Base-by-base conservation (phyloP, 2,797 vertebrate species). In the Limosa lapponica region DNA sequence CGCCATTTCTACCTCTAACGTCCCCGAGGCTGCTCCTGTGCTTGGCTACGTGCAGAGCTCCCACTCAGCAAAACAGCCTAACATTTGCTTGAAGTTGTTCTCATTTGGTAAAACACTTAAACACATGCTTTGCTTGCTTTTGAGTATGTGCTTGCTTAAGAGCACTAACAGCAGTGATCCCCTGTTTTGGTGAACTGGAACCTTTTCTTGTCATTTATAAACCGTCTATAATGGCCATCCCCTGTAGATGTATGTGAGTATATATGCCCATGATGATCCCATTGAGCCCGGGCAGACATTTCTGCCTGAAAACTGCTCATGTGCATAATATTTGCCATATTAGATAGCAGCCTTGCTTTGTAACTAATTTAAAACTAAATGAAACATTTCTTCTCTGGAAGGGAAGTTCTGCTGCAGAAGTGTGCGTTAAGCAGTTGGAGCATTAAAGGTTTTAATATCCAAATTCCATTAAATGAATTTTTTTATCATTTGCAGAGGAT, bases 361-460 rank as follows among this genome's bases (percentile, higher is more conserved):
- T 83, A 87, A 86, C 52, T 87, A 57, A 80, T 66, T 85, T 61
- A 85, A 93, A 95, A 71, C 19, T 58, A 69, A 91, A 92, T 51
- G 2, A 80, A 95, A 78, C 41, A 28, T 79, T 91, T 90, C 43
- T 78, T 43, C 43, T 91, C 62, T 30, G 43, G 89, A 89, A 90
- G 70, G 36, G 51, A 88, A 90, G 74, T 91, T 81, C 77, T 70
- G 36, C 61, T 46, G 25, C 77, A 90, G 58, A 95, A 93, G 46
- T 64, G 16, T 70, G 43, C 59, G 36, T 94, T 65, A 43, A 54
- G 51, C 66, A 87, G 89, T 86, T 93, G 62, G 62, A 49, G 52
- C 87, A 69, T 84, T 91, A 90, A 93, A 90, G 89, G 51, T 92
- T 96, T 96, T 96, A 90, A 90, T 92, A 89, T 77, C 77, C 1